Evolutionary conservation across 2,888 invertebrate species (phyloP), one percentile per base, ranked within the genome.

Genomic region (Drosophila infuscata): DNA sequence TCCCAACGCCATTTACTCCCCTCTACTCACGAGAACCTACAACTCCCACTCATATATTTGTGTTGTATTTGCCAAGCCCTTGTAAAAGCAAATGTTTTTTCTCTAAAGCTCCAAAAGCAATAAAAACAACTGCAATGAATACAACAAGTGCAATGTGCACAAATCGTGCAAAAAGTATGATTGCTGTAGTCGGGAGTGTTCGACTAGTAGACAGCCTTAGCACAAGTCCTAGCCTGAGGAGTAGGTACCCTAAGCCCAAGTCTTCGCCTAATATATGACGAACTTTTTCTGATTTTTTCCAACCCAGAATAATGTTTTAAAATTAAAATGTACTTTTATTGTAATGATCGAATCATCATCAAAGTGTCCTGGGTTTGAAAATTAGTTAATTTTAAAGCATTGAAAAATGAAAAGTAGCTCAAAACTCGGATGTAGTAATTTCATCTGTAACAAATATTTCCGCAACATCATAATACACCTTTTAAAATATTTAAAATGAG

Each of bases 21-120:
- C 20, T n/a, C n/a, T 15, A 15, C 49, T 9, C 49, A 6, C n/a
- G 15, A 25, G 46, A 17, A 36, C 46, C 25, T 29, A 25, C 48
- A 36, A 57, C 57, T 57, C 32, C 57, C 57, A 57, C 57, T 54
- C 41, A 48, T 15, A 25, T 46, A 46, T 46, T 46, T 46, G 25
- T 15, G 15, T 25, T n/a, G 29, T 38, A 41, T 56, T 56, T 64
- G 74, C 46, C 71, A 57, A 74, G 57, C 86, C 88, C 84, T 81
- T 90, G 87, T 74, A 89, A 78, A 71, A 70, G 59, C 85, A 85
- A 89, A 64, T 52, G 74, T 65, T 74, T 70, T 54, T 59, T 48
- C 46, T 49, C 6, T 11, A 54, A 64, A 81, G 70, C 80, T 70
- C 59, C 38, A 79, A 33, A 52, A 60, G 70, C 68, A 66, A 71